phyloP scores from a whole-genome alignment of 1,140 invertebrate species.

The Galleria mellonella region DNA sequence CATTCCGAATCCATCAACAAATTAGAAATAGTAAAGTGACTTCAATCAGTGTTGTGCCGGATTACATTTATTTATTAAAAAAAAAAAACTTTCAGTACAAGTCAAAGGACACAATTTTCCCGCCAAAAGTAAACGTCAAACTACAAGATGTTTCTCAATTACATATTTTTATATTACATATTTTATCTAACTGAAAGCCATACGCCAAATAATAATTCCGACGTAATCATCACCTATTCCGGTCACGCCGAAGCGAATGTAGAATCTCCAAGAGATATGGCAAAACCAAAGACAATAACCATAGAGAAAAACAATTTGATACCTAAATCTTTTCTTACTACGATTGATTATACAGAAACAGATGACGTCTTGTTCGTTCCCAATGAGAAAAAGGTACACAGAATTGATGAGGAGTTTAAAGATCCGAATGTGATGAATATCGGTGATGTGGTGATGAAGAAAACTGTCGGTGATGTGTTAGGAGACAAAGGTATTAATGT shows the following conservation, averaged over 20 bases:
- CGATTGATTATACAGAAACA: constrained; percentile 1
- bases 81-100: no score
- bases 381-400: constrained; percentile 22
- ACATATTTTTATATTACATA: no score
- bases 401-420: constrained; percentile 15
- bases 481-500: constrained; percentile 13
- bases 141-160: background rate
- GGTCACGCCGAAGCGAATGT: constrained; percentile 25
- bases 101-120: background rate
- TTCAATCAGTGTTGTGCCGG: no score
- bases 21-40: no score
- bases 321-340: background rate
- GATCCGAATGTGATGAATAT: constrained; percentile 2
- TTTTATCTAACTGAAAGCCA: background rate
- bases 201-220: constrained; percentile 17
- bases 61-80: no score
- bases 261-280: background rate
- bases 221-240: constrained; percentile 27
- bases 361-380: constrained; percentile 36
- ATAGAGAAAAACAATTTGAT: background rate
- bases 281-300: background rate
- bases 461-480: constrained; percentile 21
- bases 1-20: no score
- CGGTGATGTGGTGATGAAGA: constrained; percentile 9
- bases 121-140: background rate